A percentile compares a stretch with the other conserved stretches of the same genome.
phyloP scores from a whole-genome alignment of 1,140 invertebrate species.

The Meloidogyne hapla region DNA sequence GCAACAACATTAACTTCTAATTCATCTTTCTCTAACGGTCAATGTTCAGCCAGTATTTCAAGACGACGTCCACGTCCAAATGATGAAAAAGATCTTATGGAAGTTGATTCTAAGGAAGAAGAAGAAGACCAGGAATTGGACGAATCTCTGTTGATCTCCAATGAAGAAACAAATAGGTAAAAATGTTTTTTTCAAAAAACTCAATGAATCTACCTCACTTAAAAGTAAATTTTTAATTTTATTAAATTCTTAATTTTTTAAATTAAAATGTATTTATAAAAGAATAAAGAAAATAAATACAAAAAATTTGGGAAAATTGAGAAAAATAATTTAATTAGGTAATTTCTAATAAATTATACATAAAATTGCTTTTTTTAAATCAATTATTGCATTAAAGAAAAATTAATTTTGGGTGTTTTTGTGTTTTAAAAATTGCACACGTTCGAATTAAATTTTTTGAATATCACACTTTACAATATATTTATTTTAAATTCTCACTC shows the following conservation, averaged over 20 bases:
- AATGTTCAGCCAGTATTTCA: not conserved
- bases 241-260: no score
- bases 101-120: not conserved
- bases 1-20: not conserved
- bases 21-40: not conserved
- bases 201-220: no score
- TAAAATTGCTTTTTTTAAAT: not conserved
- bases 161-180: no score
- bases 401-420: not conserved
- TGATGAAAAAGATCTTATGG: not conserved
- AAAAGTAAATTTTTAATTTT: no score
- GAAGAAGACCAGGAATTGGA: not conserved
- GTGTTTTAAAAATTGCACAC: not conserved
- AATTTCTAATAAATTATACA: not conserved
- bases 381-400: not conserved
- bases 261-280: not conserved
- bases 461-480: not conserved
- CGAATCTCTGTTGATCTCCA: no score
- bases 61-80: not conserved
- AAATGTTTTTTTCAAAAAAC: no score
- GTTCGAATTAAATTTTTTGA: not conserved
- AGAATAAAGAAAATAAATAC: not conserved
- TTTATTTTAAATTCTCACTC: not conserved
- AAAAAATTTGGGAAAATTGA: not conserved
- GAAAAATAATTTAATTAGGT: not conserved